These are phyloP conservation scores for Pogonophryne albipinna DNA, from an alignment of 2,797 vertebrate genomes.

Conservation along the genomic window DNA sequence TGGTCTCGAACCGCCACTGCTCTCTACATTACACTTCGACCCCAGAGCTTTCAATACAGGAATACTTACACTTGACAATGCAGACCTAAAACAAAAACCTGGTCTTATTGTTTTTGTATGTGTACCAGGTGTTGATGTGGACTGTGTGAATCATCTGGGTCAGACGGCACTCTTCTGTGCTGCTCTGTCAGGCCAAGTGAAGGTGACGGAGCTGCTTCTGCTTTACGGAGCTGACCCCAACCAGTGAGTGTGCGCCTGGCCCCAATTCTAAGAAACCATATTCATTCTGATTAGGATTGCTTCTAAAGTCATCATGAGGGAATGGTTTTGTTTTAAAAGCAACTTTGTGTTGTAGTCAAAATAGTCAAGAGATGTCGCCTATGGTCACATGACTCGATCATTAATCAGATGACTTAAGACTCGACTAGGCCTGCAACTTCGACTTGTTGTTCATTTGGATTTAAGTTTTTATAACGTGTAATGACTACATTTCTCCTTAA, in stretches of 20 bases:
- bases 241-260: slow-evolving; percentile 82
- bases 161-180: slow-evolving; percentile 88
- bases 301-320: background rate
- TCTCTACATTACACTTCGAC: background rate
- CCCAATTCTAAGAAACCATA: no score
- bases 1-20: no score
- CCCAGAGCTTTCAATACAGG: background rate
- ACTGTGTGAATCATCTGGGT: slow-evolving; percentile 86
- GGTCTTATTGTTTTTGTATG: background rate
- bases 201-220: slow-evolving; percentile 85
- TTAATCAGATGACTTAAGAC: background rate
- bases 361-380: background rate
- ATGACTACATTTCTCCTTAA: background rate
- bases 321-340: no score
- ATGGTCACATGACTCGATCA: background rate
- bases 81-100: background rate
- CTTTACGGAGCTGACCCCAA: slow-evolving; percentile 88
- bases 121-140: slow-evolving; percentile 72
- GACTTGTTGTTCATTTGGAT: background rate
- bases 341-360: no score
- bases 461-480: background rate
- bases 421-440: background rate
- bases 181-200: slow-evolving; percentile 83
- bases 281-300: background rate
- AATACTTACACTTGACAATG: background rate